Base-by-base conservation (phyloP, 2,113 vertebrate genomes). In the Trogon melanurus region DNA sequence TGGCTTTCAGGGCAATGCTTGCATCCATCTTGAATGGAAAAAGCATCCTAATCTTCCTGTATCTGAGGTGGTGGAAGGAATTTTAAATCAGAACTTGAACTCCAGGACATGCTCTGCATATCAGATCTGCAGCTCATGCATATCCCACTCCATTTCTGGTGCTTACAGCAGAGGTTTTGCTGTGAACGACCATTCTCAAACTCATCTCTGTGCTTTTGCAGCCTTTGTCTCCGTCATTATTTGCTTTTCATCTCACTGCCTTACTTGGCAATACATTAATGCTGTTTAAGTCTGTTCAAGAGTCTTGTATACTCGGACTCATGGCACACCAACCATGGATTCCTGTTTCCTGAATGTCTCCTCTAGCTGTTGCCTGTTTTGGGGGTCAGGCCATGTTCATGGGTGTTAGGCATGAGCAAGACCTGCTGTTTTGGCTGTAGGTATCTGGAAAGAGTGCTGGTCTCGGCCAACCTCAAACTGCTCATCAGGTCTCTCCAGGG, bases 11-110 rank as follows among this genome's bases (percentile, higher is more conserved):
- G 74, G 16, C 29, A 83, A 51, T 67, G 23, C 36, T 86, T 80
- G 29, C 20, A 57, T 50, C 21, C 45, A 41, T 57, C 64, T 65
- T 64, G 56, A 90, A 84, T 48, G 19, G 56, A 80, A 90, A 88
- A 88, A 65, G 5, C 44, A 60, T 91, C 45, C 38, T 83, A 86
- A 78, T 67, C 10, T 17, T 80, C 32, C 61, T 74, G 54, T 57
- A 44, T 45, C 60, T 71, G 57, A 86, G 60, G 38, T 53, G 26
- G 25, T 65, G 36, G 57, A 89, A 93, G 27, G 61, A 92, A 86
- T 93, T 85, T 88, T 38, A 88, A 41, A 93, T 65, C 23, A 80
- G 56, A 30, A 23, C 64, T 92, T 80, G 75, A 88, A 91, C 83
- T 90, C 36, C 61, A 51, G 53, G 64, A 79, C 82, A 93, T 1